Percentiles rank a stretch among this genome's conserved stretches.
phyloP scores from a whole-genome alignment of 2,888 invertebrate genomes.

The Pristionchus fissidentatus region DNA sequence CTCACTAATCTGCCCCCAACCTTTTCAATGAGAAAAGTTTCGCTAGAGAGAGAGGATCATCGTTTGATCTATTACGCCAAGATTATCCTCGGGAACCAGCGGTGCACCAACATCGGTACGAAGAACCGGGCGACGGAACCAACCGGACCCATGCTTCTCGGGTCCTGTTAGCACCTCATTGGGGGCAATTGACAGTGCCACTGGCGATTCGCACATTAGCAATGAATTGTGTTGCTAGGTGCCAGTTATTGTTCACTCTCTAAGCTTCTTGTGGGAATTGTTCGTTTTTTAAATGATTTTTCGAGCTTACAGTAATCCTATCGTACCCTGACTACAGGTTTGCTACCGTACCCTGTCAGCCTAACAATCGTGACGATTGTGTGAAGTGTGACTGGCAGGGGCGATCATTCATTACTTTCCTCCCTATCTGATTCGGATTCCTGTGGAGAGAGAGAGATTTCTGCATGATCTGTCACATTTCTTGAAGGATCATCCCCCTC shows the following conservation, averaged over 20 bases:
- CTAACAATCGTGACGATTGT: constrained; percentile 3
- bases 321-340: not conserved
- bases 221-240: not conserved
- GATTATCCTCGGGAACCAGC: not conserved
- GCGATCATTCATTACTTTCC: not conserved
- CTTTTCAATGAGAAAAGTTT: not conserved
- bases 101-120: not conserved
- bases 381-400: constrained; percentile 31
- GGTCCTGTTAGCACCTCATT: constrained; percentile 22
- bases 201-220: constrained; percentile 30
- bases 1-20: not conserved
- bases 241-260: constrained; percentile 6
- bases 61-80: constrained; percentile 5
- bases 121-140: not conserved
- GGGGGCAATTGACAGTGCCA: too few species aligned
- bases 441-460: too few species aligned
- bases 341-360: not conserved
- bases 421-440: too few species aligned
- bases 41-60: not conserved
- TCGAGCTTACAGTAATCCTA: not conserved
- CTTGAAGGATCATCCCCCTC: constrained; percentile 15
- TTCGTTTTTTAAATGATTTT: not conserved
- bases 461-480: constrained; percentile 19
- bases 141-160: too few species aligned
- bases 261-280: too few species aligned